phyloP scores from a whole-genome alignment of 2,113 vertebrate genomes.

The Syngnathus typhle region DNA sequence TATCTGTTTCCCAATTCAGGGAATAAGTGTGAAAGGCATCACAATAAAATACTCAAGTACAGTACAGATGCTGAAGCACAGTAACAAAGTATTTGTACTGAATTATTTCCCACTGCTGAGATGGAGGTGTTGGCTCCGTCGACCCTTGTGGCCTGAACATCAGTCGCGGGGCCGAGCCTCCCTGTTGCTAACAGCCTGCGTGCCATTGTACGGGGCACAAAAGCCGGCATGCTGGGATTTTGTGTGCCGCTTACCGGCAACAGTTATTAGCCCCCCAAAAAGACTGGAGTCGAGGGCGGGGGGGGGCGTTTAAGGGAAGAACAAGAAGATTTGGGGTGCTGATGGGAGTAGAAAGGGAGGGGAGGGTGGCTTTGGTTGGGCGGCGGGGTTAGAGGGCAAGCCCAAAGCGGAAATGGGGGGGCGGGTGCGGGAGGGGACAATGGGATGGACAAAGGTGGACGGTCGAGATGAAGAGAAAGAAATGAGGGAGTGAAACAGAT shows the following conservation, averaged over 20 bases:
- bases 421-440: not conserved
- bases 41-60: not conserved
- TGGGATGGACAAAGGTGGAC: slow-evolving; percentile 7
- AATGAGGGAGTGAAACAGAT: slow-evolving; percentile 7
- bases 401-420: slow-evolving; percentile 3
- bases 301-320: not conserved
- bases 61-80: not conserved
- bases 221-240: not conserved
- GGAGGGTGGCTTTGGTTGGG: not conserved
- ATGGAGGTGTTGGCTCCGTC: not conserved
- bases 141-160: not conserved
- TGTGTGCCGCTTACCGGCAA: not conserved
- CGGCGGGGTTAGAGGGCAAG: slow-evolving; percentile 2
- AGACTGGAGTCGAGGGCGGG: not conserved
- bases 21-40: not conserved
- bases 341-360: slow-evolving; percentile 2
- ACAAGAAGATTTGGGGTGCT: slow-evolving; percentile 13
- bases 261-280: slow-evolving; percentile 2
- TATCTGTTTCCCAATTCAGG: too few species aligned
- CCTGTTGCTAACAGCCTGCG: not conserved
- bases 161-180: not conserved
- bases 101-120: not conserved
- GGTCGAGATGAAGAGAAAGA: slow-evolving; percentile 3
- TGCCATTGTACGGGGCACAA: slow-evolving; percentile 5
- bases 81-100: not conserved